Evolutionary conservation across 30 jellyfish, hydroid and myxozoan genomes (phyloP).

Genomic region (Morbakka virulenta): DNA sequence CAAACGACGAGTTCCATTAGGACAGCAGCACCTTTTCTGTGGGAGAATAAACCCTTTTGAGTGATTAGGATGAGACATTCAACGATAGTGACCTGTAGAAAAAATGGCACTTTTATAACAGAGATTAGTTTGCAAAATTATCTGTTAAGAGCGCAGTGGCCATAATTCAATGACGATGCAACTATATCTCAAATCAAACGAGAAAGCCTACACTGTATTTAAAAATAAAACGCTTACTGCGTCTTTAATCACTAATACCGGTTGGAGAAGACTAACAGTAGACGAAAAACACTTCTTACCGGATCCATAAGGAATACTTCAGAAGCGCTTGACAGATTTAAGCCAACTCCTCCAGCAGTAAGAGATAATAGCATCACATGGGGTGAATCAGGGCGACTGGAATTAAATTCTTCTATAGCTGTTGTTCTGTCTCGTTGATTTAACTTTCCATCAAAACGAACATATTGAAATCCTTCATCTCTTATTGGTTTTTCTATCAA

Average conservation of each 20-base stretch:
- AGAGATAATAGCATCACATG: slow-evolving; percentile 60
- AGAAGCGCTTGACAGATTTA: slow-evolving; percentile 56
- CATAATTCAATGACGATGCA: too few species aligned
- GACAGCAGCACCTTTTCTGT: too few species aligned
- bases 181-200: too few species aligned
- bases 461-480: slow-evolving; percentile 43
- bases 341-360: slow-evolving; percentile 78
- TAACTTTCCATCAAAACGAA: slow-evolving; percentile 62
- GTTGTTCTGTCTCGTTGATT: slow-evolving; percentile 44
- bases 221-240: background rate
- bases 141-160: too few species aligned
- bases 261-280: background rate
- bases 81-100: too few species aligned
- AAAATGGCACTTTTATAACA: too few species aligned
- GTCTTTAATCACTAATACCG: background rate
- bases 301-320: slow-evolving; percentile 66
- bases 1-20: too few species aligned
- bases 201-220: background rate
- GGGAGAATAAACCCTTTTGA: too few species aligned
- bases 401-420: slow-evolving; percentile 38
- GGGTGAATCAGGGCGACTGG: slow-evolving; percentile 36
- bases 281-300: slow-evolving; percentile 15
- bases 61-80: too few species aligned
- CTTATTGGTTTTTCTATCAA: slow-evolving; percentile 49
- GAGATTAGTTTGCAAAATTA: too few species aligned